These are phyloP conservation scores for Cardiocondyla obscurior DNA, from an alignment of 1,140 invertebrate genomes.

Conservation along the genomic window DNA sequence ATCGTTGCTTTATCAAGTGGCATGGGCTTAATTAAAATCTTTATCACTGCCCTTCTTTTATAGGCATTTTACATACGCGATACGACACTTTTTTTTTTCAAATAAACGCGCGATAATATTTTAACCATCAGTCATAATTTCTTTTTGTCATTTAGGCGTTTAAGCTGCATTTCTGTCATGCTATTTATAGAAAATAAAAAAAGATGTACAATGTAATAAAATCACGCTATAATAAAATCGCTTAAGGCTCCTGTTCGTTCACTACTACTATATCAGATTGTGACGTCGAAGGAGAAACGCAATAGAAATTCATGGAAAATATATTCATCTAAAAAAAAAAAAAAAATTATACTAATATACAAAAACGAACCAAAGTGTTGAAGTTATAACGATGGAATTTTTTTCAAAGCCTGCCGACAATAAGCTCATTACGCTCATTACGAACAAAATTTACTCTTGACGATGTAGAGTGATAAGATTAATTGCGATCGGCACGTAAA, in stretches of 20 bases:
- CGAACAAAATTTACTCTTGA: not conserved
- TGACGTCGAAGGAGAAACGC: too few species aligned
- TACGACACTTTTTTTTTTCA: constrained; percentile 11
- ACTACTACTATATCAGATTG: too few species aligned
- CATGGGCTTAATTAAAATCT: constrained; percentile 26
- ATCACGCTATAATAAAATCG: too few species aligned
- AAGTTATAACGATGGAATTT: not conserved
- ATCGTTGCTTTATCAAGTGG: constrained; percentile 26
- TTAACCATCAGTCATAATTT: constrained; percentile 13
- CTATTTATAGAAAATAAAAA: not conserved
- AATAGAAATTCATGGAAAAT: too few species aligned
- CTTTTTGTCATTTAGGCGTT: not conserved
- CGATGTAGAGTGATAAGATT: constrained; percentile 68
- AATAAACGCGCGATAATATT: constrained; percentile 2
- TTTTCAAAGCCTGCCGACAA: not conserved
- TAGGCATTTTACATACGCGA: not conserved
- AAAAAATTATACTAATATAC: too few species aligned
- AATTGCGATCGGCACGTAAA: constrained; percentile 64
- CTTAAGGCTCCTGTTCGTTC: too few species aligned
- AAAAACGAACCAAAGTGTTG: too few species aligned
- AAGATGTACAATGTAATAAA: not conserved
- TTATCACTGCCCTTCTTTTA: constrained; percentile 21
- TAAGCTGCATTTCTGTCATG: not conserved
- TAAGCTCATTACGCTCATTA: not conserved
- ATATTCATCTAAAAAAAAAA: too few species aligned